These are phyloP conservation scores for Aleiodes sp. DNA, from an alignment of 1,140 invertebrate species.

Conservation along the genomic window DNA sequence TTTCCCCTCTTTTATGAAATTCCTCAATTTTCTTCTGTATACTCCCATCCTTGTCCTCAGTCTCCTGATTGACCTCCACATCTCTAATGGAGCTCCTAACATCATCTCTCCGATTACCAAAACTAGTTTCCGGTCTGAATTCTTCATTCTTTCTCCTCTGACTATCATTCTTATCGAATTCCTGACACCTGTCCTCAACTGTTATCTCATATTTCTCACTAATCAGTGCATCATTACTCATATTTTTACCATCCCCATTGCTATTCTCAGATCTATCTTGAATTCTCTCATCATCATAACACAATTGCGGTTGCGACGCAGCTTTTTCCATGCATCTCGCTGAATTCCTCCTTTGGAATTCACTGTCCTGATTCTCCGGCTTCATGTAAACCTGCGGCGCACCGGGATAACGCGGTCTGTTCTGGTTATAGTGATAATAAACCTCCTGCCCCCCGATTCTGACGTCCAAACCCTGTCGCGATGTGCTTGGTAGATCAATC, in stretches of 20 bases:
- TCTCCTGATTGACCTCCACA: slow-evolving; percentile 8
- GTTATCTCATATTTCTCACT: slow-evolving; percentile 62
- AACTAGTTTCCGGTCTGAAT: slow-evolving; percentile 57
- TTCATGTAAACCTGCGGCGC: slow-evolving; percentile 59
- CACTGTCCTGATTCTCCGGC: slow-evolving; percentile 50
- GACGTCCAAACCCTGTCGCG: slow-evolving; percentile 52
- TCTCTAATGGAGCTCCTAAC: slow-evolving; percentile 50
- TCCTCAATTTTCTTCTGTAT: slow-evolving; percentile 58
- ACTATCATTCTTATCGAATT: slow-evolving; percentile 49
- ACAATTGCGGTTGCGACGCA: slow-evolving; percentile 73
- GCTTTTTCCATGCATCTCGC: slow-evolving; percentile 62
- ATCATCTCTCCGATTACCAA: slow-evolving; percentile 55
- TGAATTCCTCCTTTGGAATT: slow-evolving; percentile 54
- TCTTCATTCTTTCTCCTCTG: slow-evolving; percentile 54
- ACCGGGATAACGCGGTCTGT: slow-evolving; percentile 43
- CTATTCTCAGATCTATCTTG: slow-evolving; percentile 37
- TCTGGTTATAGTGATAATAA: slow-evolving; percentile 59
- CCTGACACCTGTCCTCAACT: slow-evolving; percentile 52
- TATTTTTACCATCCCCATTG: slow-evolving; percentile 47
- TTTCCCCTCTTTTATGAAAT: slow-evolving; percentile 49
- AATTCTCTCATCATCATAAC: slow-evolving; percentile 66
- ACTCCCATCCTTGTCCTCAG: slow-evolving; percentile 32
- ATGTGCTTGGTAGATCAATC: slow-evolving; percentile 59
- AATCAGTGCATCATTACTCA: slow-evolving; percentile 46
- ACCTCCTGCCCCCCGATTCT: slow-evolving; percentile 53